A percentile compares a stretch with the other conserved stretches of the same genome.
phyloP scores from a whole-genome alignment of 2,888 invertebrate genomes.

The Ashinkailepas kermadecensis region DNA sequence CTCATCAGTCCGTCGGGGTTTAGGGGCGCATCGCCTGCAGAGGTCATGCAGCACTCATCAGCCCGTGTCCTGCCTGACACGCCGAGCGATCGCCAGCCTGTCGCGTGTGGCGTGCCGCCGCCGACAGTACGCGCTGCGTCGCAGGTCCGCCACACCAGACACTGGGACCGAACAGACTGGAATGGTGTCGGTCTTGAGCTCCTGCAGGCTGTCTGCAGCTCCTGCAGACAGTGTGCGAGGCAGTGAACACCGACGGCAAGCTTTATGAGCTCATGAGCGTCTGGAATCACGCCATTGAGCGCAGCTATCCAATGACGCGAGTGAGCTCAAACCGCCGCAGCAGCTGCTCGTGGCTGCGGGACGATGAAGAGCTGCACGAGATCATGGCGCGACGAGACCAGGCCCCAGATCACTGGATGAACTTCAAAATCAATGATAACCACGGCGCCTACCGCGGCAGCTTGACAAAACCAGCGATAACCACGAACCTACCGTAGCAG shows the following conservation, averaged over 20 bases:
- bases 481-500: background rate
- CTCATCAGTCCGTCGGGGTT: too few species aligned
- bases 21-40: too few species aligned
- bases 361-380: background rate
- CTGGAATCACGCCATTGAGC: background rate
- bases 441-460: background rate
- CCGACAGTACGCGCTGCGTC: too few species aligned
- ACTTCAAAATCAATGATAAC: background rate
- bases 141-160: too few species aligned
- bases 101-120: too few species aligned
- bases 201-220: background rate
- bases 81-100: too few species aligned
- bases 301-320: background rate
- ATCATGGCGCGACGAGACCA: background rate
- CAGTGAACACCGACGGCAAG: background rate
- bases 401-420: background rate
- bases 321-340: background rate
- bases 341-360: background rate
- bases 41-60: too few species aligned
- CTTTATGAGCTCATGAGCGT: background rate
- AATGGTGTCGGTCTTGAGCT: background rate
- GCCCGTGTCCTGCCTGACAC: too few species aligned
- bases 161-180: too few species aligned
- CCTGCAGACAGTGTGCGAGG: background rate
- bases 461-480: too few species aligned